Base-by-base conservation (phyloP, 1,140 invertebrate species). In the Lepidurus apus region DNA sequence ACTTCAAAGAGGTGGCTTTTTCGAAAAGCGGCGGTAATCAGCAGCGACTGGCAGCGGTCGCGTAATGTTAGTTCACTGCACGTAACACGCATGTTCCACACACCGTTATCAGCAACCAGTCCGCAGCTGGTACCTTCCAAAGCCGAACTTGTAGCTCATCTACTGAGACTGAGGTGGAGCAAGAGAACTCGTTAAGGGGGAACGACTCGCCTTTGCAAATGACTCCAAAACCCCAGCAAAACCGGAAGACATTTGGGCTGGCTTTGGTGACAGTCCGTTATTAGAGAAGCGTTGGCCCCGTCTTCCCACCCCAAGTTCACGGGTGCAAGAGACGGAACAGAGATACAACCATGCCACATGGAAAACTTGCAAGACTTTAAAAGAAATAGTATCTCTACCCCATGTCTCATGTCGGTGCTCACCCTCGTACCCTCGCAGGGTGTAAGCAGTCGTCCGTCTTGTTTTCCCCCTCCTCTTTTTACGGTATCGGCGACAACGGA, bases 201-300 rank as follows among this genome's bases (percentile, higher is more conserved):
- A 17, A 65, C 21, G 53, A 65, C 53, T 65, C 21, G 53, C 17
- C 53, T 65, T 34, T 65, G 53, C 53, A 65, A 65, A 65, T 21
- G 53, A 65, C 53, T 7, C 53, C 53, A n/a, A 13, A 65, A 13
- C 45, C 45, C 53, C 53, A 65, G 53, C 17, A 65, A 65, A 65
- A 65, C 53, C 53, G 53, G 53, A 65, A 65, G 53, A 65, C 53
- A 65, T 65, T 65, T 65, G 53, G 53, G 53, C 21, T 65, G 53
- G 53, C 53, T 65, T 65, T 65, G 53, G 53, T 65, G 53, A 65
- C 53, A 65, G 53, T 65, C 13, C 53, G 53, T 65, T 65, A 65
- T 65, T 65, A 65, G 53, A 65, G 53, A n/a, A 13, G 17, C 53
- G 8, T 13, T 65, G 53, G 9, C 1, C 53, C 53, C 53, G 53